Evolutionary conservation across 2,797 vertebrate genomes (phyloP).

Genomic region (Hippocampus kuda): DNA sequence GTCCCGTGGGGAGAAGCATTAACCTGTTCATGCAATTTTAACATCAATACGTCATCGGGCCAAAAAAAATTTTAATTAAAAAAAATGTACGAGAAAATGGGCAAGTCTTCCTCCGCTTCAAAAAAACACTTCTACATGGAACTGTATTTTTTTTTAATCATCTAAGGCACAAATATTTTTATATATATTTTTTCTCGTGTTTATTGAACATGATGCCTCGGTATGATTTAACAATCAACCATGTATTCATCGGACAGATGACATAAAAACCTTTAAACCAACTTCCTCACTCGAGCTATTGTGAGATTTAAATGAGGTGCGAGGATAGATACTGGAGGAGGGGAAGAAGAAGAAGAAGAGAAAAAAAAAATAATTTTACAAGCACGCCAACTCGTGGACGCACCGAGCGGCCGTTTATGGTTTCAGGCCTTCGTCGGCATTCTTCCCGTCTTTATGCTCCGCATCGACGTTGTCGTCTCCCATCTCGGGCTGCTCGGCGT

Average conservation of each 20-base stretch:
- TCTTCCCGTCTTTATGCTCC: constrained; percentile 76
- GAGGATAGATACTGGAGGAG: constrained; percentile 1
- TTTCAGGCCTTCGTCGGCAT: constrained; percentile 61
- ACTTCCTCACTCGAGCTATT: neutral
- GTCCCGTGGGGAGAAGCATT: constrained; percentile 44
- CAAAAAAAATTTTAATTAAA: neutral
- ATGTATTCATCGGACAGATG: constrained; percentile 2
- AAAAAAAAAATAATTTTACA: neutral
- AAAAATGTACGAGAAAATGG: neutral
- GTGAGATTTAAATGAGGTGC: neutral
- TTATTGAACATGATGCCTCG: neutral
- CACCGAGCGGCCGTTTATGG: constrained; percentile 43
- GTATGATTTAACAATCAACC: constrained; percentile 1
- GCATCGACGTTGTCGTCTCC: constrained; percentile 76
- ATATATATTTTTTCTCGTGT: constrained; percentile 10
- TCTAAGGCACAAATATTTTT: constrained; percentile 65
- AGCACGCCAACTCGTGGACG: neutral
- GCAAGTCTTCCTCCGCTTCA: constrained; percentile 1
- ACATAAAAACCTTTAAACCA: neutral
- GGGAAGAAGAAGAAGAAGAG: neutral
- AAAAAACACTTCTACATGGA: neutral
- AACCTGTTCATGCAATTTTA: constrained; percentile 38
- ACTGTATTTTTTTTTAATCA: constrained; percentile 10
- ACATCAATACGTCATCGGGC: constrained; percentile 17
- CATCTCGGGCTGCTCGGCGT: constrained; percentile 75